phyloP scores from a whole-genome alignment of 2,888 invertebrate species.

The Caenorhabditis sulstoni region DNA sequence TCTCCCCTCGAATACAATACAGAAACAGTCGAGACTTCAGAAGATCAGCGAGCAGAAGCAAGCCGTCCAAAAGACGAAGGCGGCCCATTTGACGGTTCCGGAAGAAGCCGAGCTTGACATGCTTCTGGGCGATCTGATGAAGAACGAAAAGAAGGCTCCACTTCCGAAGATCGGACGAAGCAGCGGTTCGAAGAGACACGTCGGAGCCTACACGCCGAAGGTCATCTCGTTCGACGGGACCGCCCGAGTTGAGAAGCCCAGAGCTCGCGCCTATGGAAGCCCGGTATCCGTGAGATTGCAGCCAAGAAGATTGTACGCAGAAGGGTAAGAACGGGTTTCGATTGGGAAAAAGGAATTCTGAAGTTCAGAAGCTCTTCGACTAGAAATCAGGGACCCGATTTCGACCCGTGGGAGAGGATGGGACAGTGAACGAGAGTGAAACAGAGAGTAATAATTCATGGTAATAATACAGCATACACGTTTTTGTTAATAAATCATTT shows the following conservation, averaged over 20 bases:
- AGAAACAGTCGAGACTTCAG: constrained; percentile 12
- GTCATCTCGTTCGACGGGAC: constrained; percentile 58
- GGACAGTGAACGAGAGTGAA: constrained; percentile 31
- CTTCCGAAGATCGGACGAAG: constrained; percentile 39
- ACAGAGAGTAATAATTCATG: constrained; percentile 25
- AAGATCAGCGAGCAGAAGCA: constrained; percentile 30
- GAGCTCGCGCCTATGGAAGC: constrained; percentile 19
- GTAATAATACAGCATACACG: constrained; percentile 35
- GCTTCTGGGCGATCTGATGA: constrained; percentile 55
- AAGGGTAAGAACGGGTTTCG: neutral
- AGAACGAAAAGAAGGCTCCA: constrained; percentile 34
- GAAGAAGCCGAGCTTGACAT: constrained; percentile 53
- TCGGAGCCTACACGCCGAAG: constrained; percentile 33
- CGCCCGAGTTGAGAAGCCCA: constrained; percentile 39
- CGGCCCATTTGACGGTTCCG: constrained; percentile 28
- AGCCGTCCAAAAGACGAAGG: constrained; percentile 32
- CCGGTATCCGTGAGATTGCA: constrained; percentile 26
- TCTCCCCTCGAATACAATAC: too few species aligned
- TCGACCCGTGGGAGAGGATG: constrained; percentile 62
- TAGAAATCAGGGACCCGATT: constrained; percentile 34
- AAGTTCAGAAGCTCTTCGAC: constrained; percentile 22
- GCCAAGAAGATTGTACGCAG: constrained; percentile 26
- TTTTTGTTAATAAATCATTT: neutral
- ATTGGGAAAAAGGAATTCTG: neutral
- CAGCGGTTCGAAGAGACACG: constrained; percentile 38